Base-by-base conservation (phyloP, 1,140 invertebrate species). In the Drosophila athabasca region DNA sequence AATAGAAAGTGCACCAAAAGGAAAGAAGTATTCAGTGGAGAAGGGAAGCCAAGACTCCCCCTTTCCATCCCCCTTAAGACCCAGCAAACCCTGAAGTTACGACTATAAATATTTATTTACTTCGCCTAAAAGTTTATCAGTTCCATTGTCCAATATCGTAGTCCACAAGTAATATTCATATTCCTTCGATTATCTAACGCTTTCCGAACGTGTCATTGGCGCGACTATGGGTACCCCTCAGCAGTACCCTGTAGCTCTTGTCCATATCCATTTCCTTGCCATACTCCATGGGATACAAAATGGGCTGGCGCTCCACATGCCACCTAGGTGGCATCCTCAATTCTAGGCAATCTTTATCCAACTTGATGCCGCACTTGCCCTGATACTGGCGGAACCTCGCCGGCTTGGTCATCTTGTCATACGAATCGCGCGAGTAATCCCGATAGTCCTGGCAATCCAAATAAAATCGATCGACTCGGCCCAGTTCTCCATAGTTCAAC, bases 371-470 rank as follows among this genome's bases (percentile, higher is more conserved):
- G n/a, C 81, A 89, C 31, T 31, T 66, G 13, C 76, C 76, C 1
- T 43, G 51, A n/a, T 57, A 44, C 0, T 41, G 8, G 0, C 49
- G 55, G 29, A 89, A 90, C 2, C 17, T 41, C 0, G 1, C 1
- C 0, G 85, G 82, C 3, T 35, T 45, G 45, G 58, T 66, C 8
- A 90, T 15, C 13, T 72, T 78, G 3, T 70, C 51, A 15, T 61
- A 26, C 0, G 88, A 61, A 52, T 90, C 88, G 3, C 58, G 77
- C 61, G 70, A 83, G 22, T 78, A 80, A 48, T 90, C 88, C 13
- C 88, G 75, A 50, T 70, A 61, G n/a, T 74, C 45, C 55, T 90
- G 88, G 24, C 81, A 83, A 6, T 74, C 69, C 8, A 80, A 46
- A 41, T 83, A 90, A 51, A 83, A 90, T 11, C 48, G 29, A 44